phyloP scores from a whole-genome alignment of 92 coral and sea anemone species.

The Paragorgia papillata region DNA sequence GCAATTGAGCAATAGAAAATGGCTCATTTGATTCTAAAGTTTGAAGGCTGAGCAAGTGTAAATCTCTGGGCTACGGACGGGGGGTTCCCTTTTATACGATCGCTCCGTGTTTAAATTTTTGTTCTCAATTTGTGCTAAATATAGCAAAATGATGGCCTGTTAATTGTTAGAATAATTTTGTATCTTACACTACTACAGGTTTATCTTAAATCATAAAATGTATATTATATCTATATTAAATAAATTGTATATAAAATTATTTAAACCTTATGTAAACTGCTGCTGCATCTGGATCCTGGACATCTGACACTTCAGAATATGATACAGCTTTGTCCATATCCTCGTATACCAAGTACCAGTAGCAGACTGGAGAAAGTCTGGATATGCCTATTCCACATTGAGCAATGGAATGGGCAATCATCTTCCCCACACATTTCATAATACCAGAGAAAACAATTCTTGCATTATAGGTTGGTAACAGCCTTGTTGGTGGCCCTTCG shows the following conservation, averaged over 20 bases:
- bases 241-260: too few species aligned
- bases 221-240: too few species aligned
- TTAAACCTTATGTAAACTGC: constrained; percentile 48
- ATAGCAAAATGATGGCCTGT: too few species aligned
- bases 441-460: constrained; percentile 66
- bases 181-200: constrained; percentile 2
- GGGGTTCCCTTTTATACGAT: too few species aligned
- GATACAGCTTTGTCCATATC: constrained; percentile 59
- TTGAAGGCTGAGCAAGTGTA: too few species aligned
- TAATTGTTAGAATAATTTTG: background rate
- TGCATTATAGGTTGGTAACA: constrained; percentile 44
- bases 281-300: constrained; percentile 53
- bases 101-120: too few species aligned
- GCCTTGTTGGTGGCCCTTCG: constrained; percentile 55
- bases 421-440: constrained; percentile 62
- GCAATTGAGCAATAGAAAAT: too few species aligned
- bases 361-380: too few species aligned
- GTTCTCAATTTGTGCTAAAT: too few species aligned
- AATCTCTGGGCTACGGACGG: too few species aligned
- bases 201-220: too few species aligned
- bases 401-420: constrained; percentile 70
- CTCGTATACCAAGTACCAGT: constrained; percentile 64
- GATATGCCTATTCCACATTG: constrained; percentile 73
- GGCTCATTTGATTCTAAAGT: too few species aligned
- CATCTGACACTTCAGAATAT: constrained; percentile 57